phyloP scores from a whole-genome alignment of 2,113 vertebrate species.

The Uria lomvia region DNA sequence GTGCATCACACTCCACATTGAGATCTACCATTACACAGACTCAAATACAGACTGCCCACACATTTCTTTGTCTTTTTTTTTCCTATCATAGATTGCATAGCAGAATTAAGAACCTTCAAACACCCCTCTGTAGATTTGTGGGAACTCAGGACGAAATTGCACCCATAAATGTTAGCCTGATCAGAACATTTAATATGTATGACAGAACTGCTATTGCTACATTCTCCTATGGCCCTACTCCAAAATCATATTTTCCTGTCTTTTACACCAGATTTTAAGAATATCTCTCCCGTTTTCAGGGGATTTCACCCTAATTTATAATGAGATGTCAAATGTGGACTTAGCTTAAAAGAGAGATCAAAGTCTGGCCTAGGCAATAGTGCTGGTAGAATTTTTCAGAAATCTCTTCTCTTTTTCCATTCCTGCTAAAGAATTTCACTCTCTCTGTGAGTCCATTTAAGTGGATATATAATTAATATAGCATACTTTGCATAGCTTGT shows the following conservation, averaged over 20 bases:
- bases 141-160: background rate
- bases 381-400: background rate
- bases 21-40: background rate
- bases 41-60: background rate
- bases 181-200: background rate
- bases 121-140: background rate
- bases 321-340: background rate
- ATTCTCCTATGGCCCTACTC: background rate
- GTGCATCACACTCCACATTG: background rate
- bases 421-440: background rate
- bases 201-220: background rate
- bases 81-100: background rate
- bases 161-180: background rate
- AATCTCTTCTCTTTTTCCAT: background rate
- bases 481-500: background rate
- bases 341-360: background rate
- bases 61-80: background rate
- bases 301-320: background rate
- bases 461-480: background rate
- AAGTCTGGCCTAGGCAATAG: background rate
- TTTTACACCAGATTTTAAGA: background rate
- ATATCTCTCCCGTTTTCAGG: background rate
- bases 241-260: background rate
- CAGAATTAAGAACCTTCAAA: background rate
- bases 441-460: background rate